Conservation (phyloP, 2,797 vertebrate species). For the Holocentrus rufus region DNA sequence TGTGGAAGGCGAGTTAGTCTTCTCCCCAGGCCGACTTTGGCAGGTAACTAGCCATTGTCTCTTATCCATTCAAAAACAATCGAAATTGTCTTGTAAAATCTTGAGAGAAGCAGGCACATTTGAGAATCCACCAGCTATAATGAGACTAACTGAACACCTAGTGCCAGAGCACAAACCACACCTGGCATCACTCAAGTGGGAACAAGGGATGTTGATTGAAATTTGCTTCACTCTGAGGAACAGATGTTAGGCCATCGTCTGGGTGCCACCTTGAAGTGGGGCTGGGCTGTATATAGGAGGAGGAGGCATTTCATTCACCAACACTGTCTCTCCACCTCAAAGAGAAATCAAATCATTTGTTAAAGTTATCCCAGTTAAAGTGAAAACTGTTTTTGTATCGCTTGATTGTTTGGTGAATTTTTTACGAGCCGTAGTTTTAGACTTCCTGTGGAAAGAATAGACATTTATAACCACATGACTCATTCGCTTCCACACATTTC, state of each 20-base stretch:
- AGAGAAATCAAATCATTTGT: too few species aligned
- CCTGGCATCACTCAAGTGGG: conserved; percentile 19
- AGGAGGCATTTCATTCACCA: conserved; percentile 10
- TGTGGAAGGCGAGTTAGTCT: conserved; percentile 23
- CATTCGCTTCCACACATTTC: background rate
- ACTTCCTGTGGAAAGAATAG: background rate
- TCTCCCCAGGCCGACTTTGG: conserved; percentile 18
- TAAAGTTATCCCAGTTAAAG: too few species aligned
- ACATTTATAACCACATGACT: background rate
- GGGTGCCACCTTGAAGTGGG: conserved; percentile 19
- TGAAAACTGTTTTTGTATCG: too few species aligned
- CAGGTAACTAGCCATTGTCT: conserved; percentile 33
- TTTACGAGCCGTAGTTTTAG: too few species aligned
- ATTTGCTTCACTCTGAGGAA: background rate
- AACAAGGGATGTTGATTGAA: conserved; percentile 20
- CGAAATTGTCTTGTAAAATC: conserved; percentile 7
- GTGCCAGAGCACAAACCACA: conserved; percentile 24
- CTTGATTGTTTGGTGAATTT: too few species aligned
- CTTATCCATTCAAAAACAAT: background rate
- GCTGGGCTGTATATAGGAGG: conserved; percentile 2
- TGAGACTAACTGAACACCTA: background rate
- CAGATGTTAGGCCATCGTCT: conserved; percentile 22
- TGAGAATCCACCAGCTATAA: background rate
- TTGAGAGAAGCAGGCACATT: conserved; percentile 2
- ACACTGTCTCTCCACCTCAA: too few species aligned